These are phyloP conservation scores for Eupeodes latifasciatus DNA, from an alignment of 2,888 invertebrate species.

Conservation along the genomic window DNA sequence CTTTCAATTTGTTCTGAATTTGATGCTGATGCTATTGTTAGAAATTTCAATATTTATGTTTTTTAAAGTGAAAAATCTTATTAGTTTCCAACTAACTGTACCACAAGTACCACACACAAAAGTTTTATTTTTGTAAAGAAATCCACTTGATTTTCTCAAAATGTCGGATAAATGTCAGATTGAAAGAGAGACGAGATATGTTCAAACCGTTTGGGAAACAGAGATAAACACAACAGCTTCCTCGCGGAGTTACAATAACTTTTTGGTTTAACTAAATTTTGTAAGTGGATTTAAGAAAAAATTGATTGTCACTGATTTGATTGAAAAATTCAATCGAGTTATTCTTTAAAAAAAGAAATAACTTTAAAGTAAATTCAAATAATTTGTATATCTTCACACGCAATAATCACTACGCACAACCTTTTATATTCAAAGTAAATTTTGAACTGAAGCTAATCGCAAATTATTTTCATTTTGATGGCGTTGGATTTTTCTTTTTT, in stretches of 20 bases:
- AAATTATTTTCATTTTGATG: slow-evolving; percentile 64
- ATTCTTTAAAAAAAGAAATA: not conserved
- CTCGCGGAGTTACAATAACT: not conserved
- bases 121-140: slow-evolving; percentile 15
- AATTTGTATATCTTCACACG: not conserved
- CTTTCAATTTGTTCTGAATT: slow-evolving; percentile 1
- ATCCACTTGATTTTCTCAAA: slow-evolving; percentile 71
- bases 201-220: slow-evolving; percentile 43
- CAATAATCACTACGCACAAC: slow-evolving; percentile 5
- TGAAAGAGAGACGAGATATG: slow-evolving; percentile 63
- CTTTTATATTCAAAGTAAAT: slow-evolving; percentile 43
- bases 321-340: not conserved
- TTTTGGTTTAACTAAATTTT: not conserved
- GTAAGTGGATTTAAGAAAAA: not conserved
- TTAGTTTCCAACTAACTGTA: slow-evolving; percentile 69
- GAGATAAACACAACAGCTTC: slow-evolving; percentile 63
- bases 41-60: slow-evolving; percentile 35
- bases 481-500: slow-evolving; percentile 48
- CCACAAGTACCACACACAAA: slow-evolving; percentile 29
- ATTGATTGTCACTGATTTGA: not conserved
- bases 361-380: not conserved
- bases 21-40: not conserved
- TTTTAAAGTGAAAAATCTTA: slow-evolving; percentile 55
- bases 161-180: slow-evolving; percentile 74
- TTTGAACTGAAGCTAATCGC: slow-evolving; percentile 52